Conservation (phyloP, 2,888 invertebrate genomes). For the Acanthococcus lagerstroemiae region DNA sequence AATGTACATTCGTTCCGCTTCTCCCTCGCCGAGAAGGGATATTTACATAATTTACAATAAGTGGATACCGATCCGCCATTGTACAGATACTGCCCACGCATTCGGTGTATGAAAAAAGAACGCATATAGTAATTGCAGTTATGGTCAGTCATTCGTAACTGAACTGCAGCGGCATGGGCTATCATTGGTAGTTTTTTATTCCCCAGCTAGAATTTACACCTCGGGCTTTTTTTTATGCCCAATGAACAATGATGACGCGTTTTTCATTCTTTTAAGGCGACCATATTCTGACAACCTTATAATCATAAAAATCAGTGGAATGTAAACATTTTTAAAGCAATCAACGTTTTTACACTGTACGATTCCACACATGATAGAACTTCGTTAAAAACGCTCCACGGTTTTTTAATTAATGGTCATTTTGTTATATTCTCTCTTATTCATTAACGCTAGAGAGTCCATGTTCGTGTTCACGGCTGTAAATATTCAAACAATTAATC, state of each 20-base stretch:
- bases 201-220: not conserved
- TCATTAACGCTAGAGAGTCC: not conserved
- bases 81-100: conserved; percentile 23
- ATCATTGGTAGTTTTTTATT: conserved; percentile 23
- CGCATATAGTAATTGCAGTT: conserved; percentile 9
- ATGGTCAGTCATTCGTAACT: conserved; percentile 29
- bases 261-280: conserved; percentile 18
- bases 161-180: conserved; percentile 6
- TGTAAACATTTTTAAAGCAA: conserved; percentile 23
- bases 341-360: conserved; percentile 4
- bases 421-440: not conserved
- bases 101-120: not conserved
- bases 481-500: not conserved
- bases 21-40: conserved; percentile 1
- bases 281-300: not conserved
- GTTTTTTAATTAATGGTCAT: not conserved
- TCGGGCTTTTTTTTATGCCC: conserved; percentile 21
- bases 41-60: conserved; percentile 10
- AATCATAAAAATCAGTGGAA: conserved; percentile 29
- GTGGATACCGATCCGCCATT: conserved; percentile 15
- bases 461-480: not conserved
- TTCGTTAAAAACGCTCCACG: not conserved
- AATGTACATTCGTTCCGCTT: not conserved
- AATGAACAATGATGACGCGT: conserved; percentile 28
- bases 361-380: not conserved